Conservation (phyloP, 2,888 invertebrate species). For the Clivina fossor region DNA sequence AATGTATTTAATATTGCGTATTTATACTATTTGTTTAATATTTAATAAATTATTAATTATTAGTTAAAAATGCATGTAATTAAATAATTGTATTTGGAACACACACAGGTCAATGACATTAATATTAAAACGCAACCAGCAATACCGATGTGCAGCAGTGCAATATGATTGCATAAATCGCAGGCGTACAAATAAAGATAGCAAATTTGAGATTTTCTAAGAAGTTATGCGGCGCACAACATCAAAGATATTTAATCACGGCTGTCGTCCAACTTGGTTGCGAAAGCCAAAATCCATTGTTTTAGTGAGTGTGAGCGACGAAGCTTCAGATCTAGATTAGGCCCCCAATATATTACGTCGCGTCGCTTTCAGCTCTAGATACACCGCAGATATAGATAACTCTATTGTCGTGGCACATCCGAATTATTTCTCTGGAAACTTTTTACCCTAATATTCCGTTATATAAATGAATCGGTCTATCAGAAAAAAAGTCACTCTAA, state of each 20-base stretch:
- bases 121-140: not conserved
- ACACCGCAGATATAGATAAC: conserved; percentile 16
- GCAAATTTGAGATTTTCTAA: too few relatives aligned
- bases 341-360: conserved; percentile 18
- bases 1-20: too few relatives aligned
- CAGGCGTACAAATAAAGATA: too few relatives aligned
- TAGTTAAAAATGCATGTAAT: too few relatives aligned
- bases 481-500: conserved; percentile 21
- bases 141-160: not conserved
- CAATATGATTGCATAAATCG: conserved; percentile 3
- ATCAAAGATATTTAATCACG: too few relatives aligned
- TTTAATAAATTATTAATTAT: too few relatives aligned
- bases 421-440: conserved; percentile 14
- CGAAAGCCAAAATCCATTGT: not conserved
- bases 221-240: too few relatives aligned
- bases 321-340: conserved; percentile 15
- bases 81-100: too few relatives aligned
- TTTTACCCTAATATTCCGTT: conserved; percentile 19
- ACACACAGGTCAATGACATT: not conserved
- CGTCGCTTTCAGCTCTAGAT: conserved; percentile 16
- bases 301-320: not conserved
- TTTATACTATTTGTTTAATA: too few relatives aligned
- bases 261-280: too few relatives aligned
- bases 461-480: conserved; percentile 18
- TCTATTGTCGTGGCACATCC: conserved; percentile 13